Conservation (phyloP, 2,888 invertebrate genomes). For the Leptogaster cylindrica region DNA sequence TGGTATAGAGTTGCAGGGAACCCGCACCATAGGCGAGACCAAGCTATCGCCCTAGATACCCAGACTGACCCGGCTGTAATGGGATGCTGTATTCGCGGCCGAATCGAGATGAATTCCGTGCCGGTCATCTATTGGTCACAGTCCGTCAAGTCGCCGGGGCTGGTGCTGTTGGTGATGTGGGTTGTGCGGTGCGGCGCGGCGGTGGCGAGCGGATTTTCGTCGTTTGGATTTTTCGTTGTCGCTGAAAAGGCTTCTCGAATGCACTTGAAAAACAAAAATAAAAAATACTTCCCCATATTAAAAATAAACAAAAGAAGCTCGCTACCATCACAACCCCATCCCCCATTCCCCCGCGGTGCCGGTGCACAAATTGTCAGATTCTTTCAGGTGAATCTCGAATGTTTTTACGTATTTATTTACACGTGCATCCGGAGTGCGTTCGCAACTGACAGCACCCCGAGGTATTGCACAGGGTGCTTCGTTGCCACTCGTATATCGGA, state of each 20-base stretch:
- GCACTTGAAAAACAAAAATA: background rate
- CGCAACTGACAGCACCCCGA: slow-evolving; percentile 1
- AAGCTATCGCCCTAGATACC: slow-evolving; percentile 9
- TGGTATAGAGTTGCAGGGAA: background rate
- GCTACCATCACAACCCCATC: background rate
- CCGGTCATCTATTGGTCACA: background rate
- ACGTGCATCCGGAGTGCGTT: background rate
- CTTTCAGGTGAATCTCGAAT: slow-evolving; percentile 1
- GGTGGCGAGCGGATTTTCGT: too few relatives aligned
- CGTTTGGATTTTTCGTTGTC: too few relatives aligned
- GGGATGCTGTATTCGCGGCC: background rate
- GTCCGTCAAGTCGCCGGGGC: background rate
- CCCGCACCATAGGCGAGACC: slow-evolving; percentile 16
- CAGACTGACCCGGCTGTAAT: background rate
- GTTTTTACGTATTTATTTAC: background rate
- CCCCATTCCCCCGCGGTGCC: too few relatives aligned
- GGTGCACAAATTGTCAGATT: background rate
- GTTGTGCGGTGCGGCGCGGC: too few relatives aligned
- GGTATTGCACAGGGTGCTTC: slow-evolving; percentile 10
- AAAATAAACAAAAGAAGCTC: slow-evolving; percentile 7
- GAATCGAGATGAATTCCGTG: background rate
- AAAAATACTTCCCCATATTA: background rate
- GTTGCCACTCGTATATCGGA: background rate
- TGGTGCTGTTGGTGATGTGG: slow-evolving; percentile 7
- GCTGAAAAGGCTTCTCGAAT: slow-evolving; percentile 5